Evolutionary conservation across 2,797 vertebrate genomes (phyloP), one percentile per base, ranked within the genome.

Genomic region (Pygocentrus nattereri): DNA sequence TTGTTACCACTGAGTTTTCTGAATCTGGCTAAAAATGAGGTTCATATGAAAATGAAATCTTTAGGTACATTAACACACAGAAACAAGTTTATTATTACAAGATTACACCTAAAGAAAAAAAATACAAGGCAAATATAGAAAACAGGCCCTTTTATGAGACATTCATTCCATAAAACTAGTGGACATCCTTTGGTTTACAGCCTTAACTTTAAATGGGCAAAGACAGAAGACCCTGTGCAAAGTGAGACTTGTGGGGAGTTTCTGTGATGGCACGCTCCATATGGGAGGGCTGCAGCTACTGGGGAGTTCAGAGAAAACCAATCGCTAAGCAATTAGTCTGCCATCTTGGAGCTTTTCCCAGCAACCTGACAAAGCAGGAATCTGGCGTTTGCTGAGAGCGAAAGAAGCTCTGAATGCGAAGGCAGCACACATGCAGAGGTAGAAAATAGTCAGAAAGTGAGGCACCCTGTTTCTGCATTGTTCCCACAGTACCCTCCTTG

Each of bases 331-430:
- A 79, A 75, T 83, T 69, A 79, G 67, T 74, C 72, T 85, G 73
- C 65, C 69, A 76, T 80, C 50, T 80, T 85, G 84, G 84, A 75
- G 34, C 44, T 50, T 78, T 82, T 85, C 82, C 86, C 86, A 80
- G 82, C 76, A 78, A 68, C 56, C 84, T 82, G 82, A 84, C 84
- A 78, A 80, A 70, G 41, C 79, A 72, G 75, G 67, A 82, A 68
- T 38, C 79, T 72, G 82, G 77, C 74, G 1, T 59, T 21, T 21
- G 21, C 56, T 34, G 65, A 76, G 67, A 34, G 41, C 49, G 58
- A 34, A 18, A 76, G 19, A 76, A 58, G 74, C 69, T 76, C 68
- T 25, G 52, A 69, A 80, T 62, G 27, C 8, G 3, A n/a, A 71
- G 69, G 58, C 76, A 82, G 52, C 72, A 81, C 15, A 69, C 74